These are phyloP conservation scores for Trichopria drosophilae DNA, from an alignment of 2,888 invertebrate genomes.

Conservation along the genomic window DNA sequence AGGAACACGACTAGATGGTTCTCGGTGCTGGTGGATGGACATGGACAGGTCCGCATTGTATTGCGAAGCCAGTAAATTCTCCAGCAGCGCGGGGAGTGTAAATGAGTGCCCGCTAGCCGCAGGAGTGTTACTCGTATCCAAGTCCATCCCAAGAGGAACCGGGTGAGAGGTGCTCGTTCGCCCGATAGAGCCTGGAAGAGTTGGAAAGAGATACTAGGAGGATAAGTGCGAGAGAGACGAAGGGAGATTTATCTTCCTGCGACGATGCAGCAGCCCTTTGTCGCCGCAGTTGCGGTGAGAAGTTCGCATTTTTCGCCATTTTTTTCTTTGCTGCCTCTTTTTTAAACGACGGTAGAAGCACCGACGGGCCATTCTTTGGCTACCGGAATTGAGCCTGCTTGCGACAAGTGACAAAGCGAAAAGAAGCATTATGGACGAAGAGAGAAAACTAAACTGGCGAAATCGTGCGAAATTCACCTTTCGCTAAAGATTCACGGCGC, in stretches of 20 bases:
- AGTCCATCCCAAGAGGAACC: constrained; percentile 31
- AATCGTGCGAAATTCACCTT: constrained; percentile 18
- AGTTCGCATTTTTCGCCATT: constrained; percentile 56
- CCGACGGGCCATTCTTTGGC: constrained; percentile 35
- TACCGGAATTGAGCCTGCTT: constrained; percentile 42
- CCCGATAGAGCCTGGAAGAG: not conserved
- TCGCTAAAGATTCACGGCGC: constrained; percentile 26
- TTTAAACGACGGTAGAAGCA: constrained; percentile 2
- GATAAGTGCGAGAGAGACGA: constrained; percentile 34
- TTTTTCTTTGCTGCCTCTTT: constrained; percentile 34
- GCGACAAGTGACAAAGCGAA: constrained; percentile 16
- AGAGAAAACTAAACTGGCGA: not conserved
- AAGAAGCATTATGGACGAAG: constrained; percentile 20
- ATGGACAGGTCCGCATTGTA: constrained; percentile 58
- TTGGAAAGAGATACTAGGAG: no score
- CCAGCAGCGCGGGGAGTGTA: constrained; percentile 48
- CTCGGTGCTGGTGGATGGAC: constrained; percentile 55
- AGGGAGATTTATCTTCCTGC: constrained; percentile 47
- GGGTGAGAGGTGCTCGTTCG: constrained; percentile 8
- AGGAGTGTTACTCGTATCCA: constrained; percentile 31
- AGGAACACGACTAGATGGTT: constrained; percentile 47
- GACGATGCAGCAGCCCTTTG: constrained; percentile 49
- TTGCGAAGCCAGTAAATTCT: constrained; percentile 58
- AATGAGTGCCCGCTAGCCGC: constrained; percentile 50
- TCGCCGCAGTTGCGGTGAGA: constrained; percentile 54